Conservation (phyloP, 2,113 vertebrate genomes). For the Elachura formosa region DNA sequence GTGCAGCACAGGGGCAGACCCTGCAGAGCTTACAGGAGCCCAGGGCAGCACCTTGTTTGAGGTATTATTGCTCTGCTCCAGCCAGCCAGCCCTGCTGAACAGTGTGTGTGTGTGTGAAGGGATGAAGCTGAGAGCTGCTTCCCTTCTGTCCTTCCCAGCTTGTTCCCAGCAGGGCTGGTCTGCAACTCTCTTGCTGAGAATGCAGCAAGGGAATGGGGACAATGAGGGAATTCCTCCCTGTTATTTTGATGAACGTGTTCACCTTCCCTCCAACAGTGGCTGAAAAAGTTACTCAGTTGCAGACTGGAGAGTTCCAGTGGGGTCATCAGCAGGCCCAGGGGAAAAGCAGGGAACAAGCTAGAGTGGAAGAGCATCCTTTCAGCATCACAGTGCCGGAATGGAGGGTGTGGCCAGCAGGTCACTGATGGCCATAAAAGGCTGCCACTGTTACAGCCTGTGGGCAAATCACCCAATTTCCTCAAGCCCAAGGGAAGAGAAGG, state of each 20-base stretch:
- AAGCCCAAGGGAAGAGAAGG: slow-evolving; percentile 31
- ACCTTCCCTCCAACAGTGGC: background rate
- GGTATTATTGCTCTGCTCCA: background rate
- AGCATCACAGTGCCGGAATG: background rate
- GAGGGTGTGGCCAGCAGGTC: background rate
- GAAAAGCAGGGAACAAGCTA: slow-evolving; percentile 54
- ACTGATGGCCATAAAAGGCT: slow-evolving; percentile 15
- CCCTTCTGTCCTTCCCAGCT: background rate
- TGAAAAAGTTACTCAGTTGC: slow-evolving; percentile 48
- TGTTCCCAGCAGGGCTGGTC: background rate
- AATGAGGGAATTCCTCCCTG: background rate
- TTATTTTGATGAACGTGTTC: background rate
- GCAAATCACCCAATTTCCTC: slow-evolving; percentile 41
- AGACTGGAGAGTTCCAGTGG: slow-evolving; percentile 3
- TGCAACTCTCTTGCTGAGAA: background rate
- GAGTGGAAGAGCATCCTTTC: slow-evolving; percentile 39
- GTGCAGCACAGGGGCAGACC: background rate
- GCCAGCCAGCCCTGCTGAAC: background rate
- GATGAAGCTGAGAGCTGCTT: background rate
- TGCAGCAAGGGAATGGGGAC: background rate
- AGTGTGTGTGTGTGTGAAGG: background rate
- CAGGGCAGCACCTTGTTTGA: background rate
- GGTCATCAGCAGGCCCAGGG: slow-evolving; percentile 8
- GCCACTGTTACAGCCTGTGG: slow-evolving; percentile 7
- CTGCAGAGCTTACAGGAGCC: background rate